Percentiles rank a stretch among this genome's conserved stretches.
Conservation (phyloP, 2,888 invertebrate species). For the Aricia artaxerxes region DNA sequence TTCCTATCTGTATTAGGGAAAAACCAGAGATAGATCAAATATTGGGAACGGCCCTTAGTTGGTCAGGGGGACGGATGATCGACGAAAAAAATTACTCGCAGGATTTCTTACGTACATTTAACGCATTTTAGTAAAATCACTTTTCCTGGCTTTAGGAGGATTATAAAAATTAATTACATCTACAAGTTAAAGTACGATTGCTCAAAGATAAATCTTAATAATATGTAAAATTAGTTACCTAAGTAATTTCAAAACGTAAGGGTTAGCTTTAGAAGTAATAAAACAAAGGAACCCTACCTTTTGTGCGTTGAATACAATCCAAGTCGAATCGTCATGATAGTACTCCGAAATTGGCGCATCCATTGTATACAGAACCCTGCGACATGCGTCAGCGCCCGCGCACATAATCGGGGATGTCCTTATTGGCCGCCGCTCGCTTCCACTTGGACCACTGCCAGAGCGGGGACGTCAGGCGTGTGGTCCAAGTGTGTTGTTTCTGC, state of each 20-base stretch:
- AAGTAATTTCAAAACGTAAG: neutral
- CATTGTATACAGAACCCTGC: neutral
- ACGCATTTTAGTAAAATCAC: no score
- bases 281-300: neutral
- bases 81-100: no score
- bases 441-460: slow-evolving; percentile 14
- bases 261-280: neutral
- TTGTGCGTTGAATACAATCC: neutral
- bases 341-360: neutral
- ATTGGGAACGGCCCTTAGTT: no score
- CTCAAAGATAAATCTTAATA: no score
- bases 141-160: no score
- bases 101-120: no score
- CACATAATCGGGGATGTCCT: neutral
- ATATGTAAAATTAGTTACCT: neutral
- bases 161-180: no score
- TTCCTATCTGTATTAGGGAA: no score
- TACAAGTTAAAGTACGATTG: no score
- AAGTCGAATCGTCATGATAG: neutral
- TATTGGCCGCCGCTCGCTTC: neutral
- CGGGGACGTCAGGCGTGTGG: neutral
- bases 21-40: no score
- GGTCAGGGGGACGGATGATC: no score
- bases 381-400: neutral
- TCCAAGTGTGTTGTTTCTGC: neutral